Conservation (phyloP, 30 jellyfish, hydroid and myxozoan genomes). For the Calvadosia cruxmelitensis region DNA sequence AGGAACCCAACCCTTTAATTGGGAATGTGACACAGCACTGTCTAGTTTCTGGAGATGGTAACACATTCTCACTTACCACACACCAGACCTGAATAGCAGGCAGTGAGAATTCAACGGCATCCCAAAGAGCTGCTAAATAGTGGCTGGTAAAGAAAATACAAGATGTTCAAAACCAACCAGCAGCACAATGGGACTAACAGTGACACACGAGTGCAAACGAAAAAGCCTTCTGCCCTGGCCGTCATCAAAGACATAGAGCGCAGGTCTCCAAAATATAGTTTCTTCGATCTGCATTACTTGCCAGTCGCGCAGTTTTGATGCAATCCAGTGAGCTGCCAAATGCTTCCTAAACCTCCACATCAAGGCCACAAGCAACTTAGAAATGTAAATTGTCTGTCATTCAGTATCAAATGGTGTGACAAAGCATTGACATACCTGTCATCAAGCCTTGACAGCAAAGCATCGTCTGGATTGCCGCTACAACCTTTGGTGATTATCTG, state of each 20-base stretch:
- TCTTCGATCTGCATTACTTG: not conserved
- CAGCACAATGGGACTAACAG: too few relatives aligned
- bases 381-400: not conserved
- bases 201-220: too few relatives aligned
- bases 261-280: not conserved
- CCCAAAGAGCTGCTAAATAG: not conserved
- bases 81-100: not conserved
- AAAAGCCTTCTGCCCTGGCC: constrained; percentile 17
- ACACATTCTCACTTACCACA: constrained; percentile 1
- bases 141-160: constrained; percentile 1
- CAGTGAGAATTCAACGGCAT: not conserved
- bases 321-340: too few relatives aligned
- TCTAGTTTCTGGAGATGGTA: too few relatives aligned
- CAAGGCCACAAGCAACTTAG: not conserved
- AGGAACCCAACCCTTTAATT: constrained; percentile 1
- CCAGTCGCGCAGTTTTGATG: too few relatives aligned
- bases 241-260: constrained; percentile 1
- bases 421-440: constrained; percentile 41
- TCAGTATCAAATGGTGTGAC: not conserved
- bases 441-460: constrained; percentile 35
- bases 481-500: constrained; percentile 49
- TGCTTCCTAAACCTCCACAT: too few relatives aligned
- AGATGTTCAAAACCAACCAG: not conserved
- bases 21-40: too few relatives aligned
- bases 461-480: constrained; percentile 27